Evolutionary conservation across 2,888 invertebrate genomes (phyloP).

Genomic region (Pseudolycoriella hygida): DNA sequence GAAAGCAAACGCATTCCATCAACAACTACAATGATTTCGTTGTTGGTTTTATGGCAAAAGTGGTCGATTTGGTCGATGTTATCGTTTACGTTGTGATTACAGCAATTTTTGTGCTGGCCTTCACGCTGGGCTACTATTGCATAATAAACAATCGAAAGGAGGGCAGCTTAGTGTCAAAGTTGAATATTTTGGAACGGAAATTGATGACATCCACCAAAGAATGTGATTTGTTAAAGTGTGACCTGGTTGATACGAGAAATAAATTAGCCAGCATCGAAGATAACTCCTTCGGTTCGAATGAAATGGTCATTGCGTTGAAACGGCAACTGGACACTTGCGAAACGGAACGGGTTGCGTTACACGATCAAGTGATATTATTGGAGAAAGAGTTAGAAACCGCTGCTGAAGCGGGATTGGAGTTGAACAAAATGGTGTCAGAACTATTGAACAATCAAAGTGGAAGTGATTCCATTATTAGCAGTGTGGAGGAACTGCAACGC

Average conservation of each 20-base stretch:
- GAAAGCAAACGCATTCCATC: background rate
- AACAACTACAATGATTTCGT: constrained; percentile 15
- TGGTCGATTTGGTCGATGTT: constrained; percentile 29
- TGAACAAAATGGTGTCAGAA: constrained; percentile 48
- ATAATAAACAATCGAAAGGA: constrained; percentile 59
- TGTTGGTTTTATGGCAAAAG: constrained; percentile 16
- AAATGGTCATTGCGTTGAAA: constrained; percentile 49
- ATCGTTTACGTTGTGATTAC: constrained; percentile 44
- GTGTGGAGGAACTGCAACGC: constrained; percentile 45
- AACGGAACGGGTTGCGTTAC: constrained; percentile 31
- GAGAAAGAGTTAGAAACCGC: constrained; percentile 64
- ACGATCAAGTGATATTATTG: constrained; percentile 48
- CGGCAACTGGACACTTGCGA: constrained; percentile 39
- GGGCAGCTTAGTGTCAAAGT: constrained; percentile 45
- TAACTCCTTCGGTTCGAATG: constrained; percentile 52
- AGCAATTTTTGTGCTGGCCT: constrained; percentile 52
- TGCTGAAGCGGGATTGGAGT: constrained; percentile 60
- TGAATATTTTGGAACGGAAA: constrained; percentile 44
- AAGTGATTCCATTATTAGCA: constrained; percentile 40
- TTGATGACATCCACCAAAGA: constrained; percentile 42
- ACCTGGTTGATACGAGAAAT: constrained; percentile 36
- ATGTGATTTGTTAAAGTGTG: constrained; percentile 45
- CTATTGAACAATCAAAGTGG: constrained; percentile 49
- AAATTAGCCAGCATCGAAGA: constrained; percentile 48
- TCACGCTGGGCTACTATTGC: constrained; percentile 59